Evolutionary conservation across 2,797 vertebrate genomes (phyloP).

Genomic region (Vireo griseus): DNA sequence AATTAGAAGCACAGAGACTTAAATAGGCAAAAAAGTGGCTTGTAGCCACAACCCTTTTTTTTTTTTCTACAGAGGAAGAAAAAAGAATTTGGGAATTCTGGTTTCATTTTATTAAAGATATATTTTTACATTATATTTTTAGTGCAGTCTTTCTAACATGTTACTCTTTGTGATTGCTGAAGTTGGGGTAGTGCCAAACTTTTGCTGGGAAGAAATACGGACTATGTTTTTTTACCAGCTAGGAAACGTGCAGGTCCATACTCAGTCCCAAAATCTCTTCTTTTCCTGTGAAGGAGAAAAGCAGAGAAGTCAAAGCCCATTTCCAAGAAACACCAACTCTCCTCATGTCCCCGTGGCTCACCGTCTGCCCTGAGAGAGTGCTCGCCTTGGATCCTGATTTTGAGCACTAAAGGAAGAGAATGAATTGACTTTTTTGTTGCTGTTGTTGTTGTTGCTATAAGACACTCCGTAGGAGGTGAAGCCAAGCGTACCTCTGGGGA

Average conservation of each 20-base stretch:
- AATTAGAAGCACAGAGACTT: slow-evolving; percentile 18
- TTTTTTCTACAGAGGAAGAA: slow-evolving; percentile 18
- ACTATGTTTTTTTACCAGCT: background rate
- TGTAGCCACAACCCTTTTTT: background rate
- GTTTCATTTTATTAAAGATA: slow-evolving; percentile 53
- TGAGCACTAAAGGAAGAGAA: background rate
- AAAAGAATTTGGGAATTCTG: slow-evolving; percentile 26
- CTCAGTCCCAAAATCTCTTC: background rate
- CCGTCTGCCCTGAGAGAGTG: background rate
- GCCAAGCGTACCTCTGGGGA: background rate
- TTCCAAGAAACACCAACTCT: background rate
- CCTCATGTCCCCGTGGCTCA: background rate
- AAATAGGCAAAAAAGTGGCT: slow-evolving; percentile 10
- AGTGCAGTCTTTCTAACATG: background rate
- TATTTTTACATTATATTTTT: slow-evolving; percentile 42
- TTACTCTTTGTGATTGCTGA: background rate
- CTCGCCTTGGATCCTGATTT: background rate
- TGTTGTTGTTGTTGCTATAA: background rate
- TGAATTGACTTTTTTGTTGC: background rate
- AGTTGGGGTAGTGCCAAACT: slow-evolving; percentile 6
- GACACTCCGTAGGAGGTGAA: background rate
- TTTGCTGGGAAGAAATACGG: background rate
- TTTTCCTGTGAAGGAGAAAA: background rate
- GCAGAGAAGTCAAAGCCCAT: background rate
- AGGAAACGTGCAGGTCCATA: background rate